A percentile compares a stretch with the other conserved stretches of the same genome.
Evolutionary conservation across 2,888 invertebrate genomes (phyloP).

Genomic region (Rhimphoctona megacephalus): DNA sequence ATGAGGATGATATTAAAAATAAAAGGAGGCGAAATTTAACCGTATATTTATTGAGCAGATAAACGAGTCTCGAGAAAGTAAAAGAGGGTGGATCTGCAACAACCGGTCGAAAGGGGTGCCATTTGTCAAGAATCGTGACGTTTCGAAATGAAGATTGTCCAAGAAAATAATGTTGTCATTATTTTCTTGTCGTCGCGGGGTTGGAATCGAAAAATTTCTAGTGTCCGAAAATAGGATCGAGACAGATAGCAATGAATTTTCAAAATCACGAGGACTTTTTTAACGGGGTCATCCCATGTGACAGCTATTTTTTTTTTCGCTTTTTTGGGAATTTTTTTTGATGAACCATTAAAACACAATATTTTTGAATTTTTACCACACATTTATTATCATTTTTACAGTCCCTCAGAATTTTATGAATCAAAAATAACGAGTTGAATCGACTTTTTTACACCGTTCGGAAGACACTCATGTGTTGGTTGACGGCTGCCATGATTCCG

Average conservation of each 20-base stretch:
- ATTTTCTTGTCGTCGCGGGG: neutral
- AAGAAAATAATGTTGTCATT: too few species aligned
- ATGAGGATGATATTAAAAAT: neutral
- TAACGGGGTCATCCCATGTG: too few species aligned
- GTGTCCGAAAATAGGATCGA: neutral
- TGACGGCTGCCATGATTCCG: too few species aligned
- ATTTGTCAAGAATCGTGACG: neutral
- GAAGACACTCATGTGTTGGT: too few species aligned
- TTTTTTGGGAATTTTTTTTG: too few species aligned
- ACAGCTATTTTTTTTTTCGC: too few species aligned
- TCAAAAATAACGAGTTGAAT: too few species aligned
- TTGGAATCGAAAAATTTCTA: neutral
- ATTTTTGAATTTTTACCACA: too few species aligned
- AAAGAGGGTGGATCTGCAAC: neutral
- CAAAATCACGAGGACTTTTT: neutral
- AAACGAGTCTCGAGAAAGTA: neutral
- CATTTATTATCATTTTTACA: too few species aligned
- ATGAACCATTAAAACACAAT: too few species aligned
- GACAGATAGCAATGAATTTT: neutral
- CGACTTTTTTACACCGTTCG: too few species aligned
- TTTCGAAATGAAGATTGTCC: neutral
- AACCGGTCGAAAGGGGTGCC: neutral
- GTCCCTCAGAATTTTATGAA: too few species aligned
- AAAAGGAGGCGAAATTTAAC: neutral
- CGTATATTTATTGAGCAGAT: neutral